These are phyloP conservation scores for Formicarius rufipectus DNA, from an alignment of 2,113 vertebrate genomes.

Conservation along the genomic window DNA sequence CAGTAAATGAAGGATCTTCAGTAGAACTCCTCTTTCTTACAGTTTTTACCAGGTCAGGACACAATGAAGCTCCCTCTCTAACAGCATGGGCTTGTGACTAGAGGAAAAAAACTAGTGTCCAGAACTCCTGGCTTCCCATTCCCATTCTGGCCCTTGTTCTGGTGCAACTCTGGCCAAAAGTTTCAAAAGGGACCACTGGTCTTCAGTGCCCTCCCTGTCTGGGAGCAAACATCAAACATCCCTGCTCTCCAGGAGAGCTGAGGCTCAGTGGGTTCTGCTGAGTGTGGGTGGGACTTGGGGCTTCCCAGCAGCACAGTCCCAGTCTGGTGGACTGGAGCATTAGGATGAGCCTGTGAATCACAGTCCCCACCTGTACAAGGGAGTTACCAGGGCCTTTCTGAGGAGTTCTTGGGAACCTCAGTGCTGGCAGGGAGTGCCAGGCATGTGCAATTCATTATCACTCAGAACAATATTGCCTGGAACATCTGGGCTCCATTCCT, in stretches of 20 bases:
- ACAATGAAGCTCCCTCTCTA: not conserved
- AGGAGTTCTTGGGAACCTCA: not conserved
- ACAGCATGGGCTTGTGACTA: not conserved
- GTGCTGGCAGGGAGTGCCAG: not conserved
- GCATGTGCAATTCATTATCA: conserved; percentile 1
- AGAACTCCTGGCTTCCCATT: not conserved
- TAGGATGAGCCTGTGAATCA: not conserved
- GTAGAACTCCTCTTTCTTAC: not conserved
- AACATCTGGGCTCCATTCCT: conserved; percentile 22
- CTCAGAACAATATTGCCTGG: not conserved
- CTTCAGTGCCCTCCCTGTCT: not conserved
- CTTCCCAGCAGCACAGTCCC: not conserved
- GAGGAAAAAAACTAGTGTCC: not conserved
- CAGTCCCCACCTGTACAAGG: not conserved
- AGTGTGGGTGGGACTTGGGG: not conserved
- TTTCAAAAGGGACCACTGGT: not conserved
- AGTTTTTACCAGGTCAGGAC: not conserved
- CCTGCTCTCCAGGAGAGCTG: not conserved
- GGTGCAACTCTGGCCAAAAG: not conserved
- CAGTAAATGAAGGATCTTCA: not conserved
- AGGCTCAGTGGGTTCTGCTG: not conserved
- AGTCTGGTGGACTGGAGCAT: not conserved
- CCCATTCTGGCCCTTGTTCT: not conserved
- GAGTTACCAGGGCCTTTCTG: not conserved
- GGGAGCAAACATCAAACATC: not conserved